These are phyloP conservation scores for Palythoa heliodiscus DNA, from an alignment of 92 coral and sea anemone genomes.

Conservation along the genomic window DNA sequence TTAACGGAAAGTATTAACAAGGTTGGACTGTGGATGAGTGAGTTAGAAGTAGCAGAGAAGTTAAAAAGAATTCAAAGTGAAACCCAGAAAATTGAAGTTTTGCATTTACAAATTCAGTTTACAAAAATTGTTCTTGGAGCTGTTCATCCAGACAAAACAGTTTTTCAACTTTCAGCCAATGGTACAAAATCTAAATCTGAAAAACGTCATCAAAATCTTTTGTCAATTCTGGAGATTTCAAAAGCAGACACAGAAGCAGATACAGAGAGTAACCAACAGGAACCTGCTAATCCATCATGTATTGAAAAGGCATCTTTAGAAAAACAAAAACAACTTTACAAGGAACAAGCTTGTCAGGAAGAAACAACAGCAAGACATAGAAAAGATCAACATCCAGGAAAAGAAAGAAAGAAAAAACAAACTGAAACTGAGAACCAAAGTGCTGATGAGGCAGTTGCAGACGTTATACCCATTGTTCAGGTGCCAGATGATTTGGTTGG, in stretches of 20 bases:
- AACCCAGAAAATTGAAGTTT: neutral
- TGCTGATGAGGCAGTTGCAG: slow-evolving; percentile 1
- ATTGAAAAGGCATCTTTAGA: slow-evolving; percentile 6
- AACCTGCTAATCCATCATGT: slow-evolving; percentile 1
- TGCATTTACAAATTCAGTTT: slow-evolving; percentile 46
- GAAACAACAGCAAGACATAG: neutral
- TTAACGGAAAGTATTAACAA: slow-evolving; percentile 7
- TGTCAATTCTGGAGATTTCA: neutral
- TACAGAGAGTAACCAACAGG: neutral
- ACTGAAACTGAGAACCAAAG: neutral
- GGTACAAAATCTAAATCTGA: slow-evolving; percentile 6
- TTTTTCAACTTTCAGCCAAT: slow-evolving; percentile 7
- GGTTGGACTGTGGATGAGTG: slow-evolving; percentile 27
- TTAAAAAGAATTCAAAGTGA: slow-evolving; percentile 18
- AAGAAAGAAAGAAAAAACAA: neutral
- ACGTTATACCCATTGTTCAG: neutral
- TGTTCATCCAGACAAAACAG: slow-evolving; percentile 43
- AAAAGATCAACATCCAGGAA: neutral
- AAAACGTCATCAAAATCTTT: neutral
- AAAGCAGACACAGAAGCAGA: slow-evolving; percentile 15
- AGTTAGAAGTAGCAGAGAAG: slow-evolving; percentile 8
- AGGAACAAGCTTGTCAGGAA: neutral
- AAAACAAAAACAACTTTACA: neutral
- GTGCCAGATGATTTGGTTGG: slow-evolving; percentile 26
- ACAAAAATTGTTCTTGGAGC: slow-evolving; percentile 38